A percentile compares a stretch with the other conserved stretches of the same genome.
These are phyloP conservation scores for Eidolon helvum DNA, from an alignment of 2,113 vertebrate species.

Conservation along the genomic window DNA sequence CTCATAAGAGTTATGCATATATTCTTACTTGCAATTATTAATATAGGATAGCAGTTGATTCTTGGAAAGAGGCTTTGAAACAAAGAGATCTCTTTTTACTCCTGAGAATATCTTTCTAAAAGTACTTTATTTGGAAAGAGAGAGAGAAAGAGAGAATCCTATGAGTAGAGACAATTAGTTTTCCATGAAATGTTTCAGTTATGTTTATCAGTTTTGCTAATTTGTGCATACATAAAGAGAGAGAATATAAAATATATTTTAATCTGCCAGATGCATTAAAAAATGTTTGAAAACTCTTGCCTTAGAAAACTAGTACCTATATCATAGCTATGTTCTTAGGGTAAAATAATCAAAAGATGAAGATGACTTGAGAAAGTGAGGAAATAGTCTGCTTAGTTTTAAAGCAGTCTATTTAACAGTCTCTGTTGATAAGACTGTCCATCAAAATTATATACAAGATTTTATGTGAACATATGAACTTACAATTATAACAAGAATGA, in stretches of 20 bases:
- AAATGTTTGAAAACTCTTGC: not conserved
- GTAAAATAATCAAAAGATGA: not conserved
- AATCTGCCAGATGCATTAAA: not conserved
- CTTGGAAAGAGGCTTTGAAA: not conserved
- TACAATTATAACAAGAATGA: not conserved
- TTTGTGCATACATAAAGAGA: not conserved
- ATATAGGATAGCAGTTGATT: not conserved
- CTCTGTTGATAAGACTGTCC: not conserved
- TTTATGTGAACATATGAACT: not conserved
- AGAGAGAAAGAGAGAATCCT: not conserved
- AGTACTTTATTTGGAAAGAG: not conserved
- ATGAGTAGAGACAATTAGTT: not conserved
- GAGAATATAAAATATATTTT: not conserved
- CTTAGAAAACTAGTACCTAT: not conserved
- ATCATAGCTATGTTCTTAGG: not conserved
- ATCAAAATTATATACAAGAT: not conserved
- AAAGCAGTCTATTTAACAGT: not conserved
- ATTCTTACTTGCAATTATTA: not conserved
- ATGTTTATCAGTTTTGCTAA: not conserved
- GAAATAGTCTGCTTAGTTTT: not conserved
- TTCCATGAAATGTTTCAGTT: not conserved
- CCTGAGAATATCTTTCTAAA: not conserved
- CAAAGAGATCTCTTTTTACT: not conserved
- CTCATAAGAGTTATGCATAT: not conserved
- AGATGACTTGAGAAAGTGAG: not conserved